A percentile compares a stretch with the other conserved stretches of the same genome.
Evolutionary conservation across 2,888 invertebrate genomes (phyloP).

Genomic region (Nowickia ferox): DNA sequence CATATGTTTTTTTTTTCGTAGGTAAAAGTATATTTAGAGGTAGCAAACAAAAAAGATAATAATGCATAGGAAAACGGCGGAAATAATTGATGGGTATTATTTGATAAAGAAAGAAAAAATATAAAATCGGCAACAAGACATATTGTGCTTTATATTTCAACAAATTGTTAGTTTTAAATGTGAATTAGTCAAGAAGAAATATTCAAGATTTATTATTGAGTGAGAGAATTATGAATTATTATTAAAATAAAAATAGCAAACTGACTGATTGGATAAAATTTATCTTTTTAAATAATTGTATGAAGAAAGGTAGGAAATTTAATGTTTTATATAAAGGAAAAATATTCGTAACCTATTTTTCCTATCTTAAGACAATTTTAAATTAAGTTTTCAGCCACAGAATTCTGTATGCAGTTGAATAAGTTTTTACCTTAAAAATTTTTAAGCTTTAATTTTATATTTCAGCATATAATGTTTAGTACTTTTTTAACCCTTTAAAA

Average conservation of each 20-base stretch:
- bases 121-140: not conserved
- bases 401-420: too few species aligned
- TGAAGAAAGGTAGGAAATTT: too few species aligned
- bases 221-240: not conserved
- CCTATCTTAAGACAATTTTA: too few species aligned
- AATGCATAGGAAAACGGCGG: conserved; percentile 53
- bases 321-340: too few species aligned
- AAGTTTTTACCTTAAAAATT: too few species aligned
- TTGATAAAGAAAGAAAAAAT: conserved; percentile 23
- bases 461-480: too few species aligned
- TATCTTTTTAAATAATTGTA: too few species aligned
- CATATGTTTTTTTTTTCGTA: not conserved
- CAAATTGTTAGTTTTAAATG: conserved; percentile 51
- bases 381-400: too few species aligned
- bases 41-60: conserved; percentile 41
- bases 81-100: conserved; percentile 73
- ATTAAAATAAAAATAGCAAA: too few species aligned
- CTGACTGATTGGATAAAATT: not conserved
- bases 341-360: too few species aligned
- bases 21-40: conserved; percentile 1
- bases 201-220: conserved; percentile 17
- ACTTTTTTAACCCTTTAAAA: too few species aligned
- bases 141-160: conserved; percentile 38
- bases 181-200: conserved; percentile 59
- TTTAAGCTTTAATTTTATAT: too few species aligned